These are phyloP conservation scores for Papilio elwesi DNA, from an alignment of 2,888 invertebrate species.

Conservation along the genomic window DNA sequence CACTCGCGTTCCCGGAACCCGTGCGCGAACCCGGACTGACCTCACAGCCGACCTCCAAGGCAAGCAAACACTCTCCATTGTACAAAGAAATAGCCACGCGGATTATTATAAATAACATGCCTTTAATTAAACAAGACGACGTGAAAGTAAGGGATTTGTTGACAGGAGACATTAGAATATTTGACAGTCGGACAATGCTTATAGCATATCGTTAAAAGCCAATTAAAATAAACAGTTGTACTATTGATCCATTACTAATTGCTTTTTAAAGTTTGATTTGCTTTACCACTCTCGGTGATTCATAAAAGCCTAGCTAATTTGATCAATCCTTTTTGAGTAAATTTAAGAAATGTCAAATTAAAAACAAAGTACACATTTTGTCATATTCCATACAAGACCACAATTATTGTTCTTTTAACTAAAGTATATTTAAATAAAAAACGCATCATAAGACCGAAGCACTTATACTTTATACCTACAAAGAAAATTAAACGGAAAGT, in stretches of 20 bases:
- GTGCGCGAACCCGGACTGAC: slow-evolving; percentile 61
- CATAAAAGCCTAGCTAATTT: too few relatives aligned
- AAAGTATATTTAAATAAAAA: background rate
- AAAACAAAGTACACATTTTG: background rate
- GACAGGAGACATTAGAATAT: slow-evolving; percentile 26
- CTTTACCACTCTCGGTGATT: background rate
- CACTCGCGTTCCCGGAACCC: slow-evolving; percentile 77
- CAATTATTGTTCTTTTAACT: background rate
- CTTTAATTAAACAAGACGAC: slow-evolving; percentile 34
- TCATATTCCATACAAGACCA: background rate
- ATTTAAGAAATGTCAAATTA: background rate
- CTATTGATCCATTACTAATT: background rate
- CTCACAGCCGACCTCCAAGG: slow-evolving; percentile 65
- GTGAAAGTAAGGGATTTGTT: slow-evolving; percentile 34
- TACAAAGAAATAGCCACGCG: slow-evolving; percentile 42
- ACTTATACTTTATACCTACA: background rate
- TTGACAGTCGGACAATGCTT: slow-evolving; percentile 21
- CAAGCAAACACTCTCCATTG: slow-evolving; percentile 47
- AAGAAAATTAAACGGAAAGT: background rate
- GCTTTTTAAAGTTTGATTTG: background rate
- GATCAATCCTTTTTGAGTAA: too few relatives aligned
- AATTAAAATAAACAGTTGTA: slow-evolving; percentile 14
- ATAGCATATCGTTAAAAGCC: background rate
- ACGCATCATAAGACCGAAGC: background rate
- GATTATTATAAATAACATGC: slow-evolving; percentile 35